Base-by-base conservation (phyloP, 1,140 invertebrate species). In the Hylaeus anthracinus region DNA sequence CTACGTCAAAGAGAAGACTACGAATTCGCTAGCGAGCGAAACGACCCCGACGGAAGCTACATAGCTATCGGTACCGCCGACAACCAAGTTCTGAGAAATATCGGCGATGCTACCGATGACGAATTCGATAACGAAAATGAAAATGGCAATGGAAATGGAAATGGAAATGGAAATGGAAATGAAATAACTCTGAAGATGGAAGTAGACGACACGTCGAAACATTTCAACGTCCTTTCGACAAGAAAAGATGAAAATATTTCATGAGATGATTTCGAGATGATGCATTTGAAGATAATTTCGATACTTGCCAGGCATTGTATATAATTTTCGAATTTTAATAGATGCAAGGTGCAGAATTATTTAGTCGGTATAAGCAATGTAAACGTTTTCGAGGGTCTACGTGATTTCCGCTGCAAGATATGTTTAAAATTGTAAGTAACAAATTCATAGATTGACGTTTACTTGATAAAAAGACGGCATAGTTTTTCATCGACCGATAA, bases 1-100 rank as follows among this genome's bases (percentile, higher is more conserved):
- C 58, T 81, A 0, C 78, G 39, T 72, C 72, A 15, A 45, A 48
- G 39, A 9, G 79, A 51, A 1, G 58, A 14, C 12, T 77, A 56
- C 45, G 72, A 86, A 15, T 81, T 56, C 4, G 3, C 56, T 3
- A 85, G 45, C 51, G 53, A 53, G 56, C 63, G 45, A 43, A 53
- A 43, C 10, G 43, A 26, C 26, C 26, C 26, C 26, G 26, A 66
- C 5, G 71, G 43, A 39, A 75, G 61, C 5, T 75, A 74, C 45
- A 60, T 75, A 37, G 45, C 76, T 37, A 48, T 80, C n/a, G 48
- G 43, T 2, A 15, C 51, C 9, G 6, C 76, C 3, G 9, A 39
- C 5, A 65, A 14, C n/a, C 60, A 45, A 2, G 63, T 67, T 51
- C 45, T 6, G 9, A 69, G 5, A 2, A 26, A 43, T 2, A 26